These are phyloP conservation scores for Zoanthus gigantus DNA, from an alignment of 92 coral and sea anemone species.

Conservation along the genomic window DNA sequence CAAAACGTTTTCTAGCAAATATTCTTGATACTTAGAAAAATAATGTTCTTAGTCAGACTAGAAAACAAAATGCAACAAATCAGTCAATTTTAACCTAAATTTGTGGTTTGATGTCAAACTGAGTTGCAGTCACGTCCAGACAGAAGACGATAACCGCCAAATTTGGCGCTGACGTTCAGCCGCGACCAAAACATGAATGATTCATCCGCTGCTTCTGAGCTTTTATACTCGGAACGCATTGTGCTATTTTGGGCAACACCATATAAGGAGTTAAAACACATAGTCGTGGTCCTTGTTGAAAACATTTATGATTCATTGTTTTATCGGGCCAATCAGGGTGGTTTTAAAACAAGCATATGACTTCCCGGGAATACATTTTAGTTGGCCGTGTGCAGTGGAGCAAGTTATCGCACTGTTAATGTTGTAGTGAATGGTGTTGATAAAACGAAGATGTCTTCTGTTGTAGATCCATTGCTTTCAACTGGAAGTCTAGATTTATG, in stretches of 20 bases:
- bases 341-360: conserved; percentile 80
- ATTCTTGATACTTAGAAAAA: neutral
- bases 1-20: neutral
- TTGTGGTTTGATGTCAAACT: neutral
- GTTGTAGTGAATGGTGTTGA: conserved; percentile 15
- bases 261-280: conserved; percentile 90
- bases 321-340: conserved; percentile 78
- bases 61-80: neutral
- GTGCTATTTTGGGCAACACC: conserved; percentile 95
- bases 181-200: conserved; percentile 7
- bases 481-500: conserved; percentile 93
- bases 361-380: conserved; percentile 74
- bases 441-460: conserved; percentile 75
- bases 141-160: neutral
- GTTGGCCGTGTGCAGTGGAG: conserved; percentile 78
- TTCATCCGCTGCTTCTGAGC: conserved; percentile 33
- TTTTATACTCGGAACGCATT: conserved; percentile 73
- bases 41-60: no score
- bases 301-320: conserved; percentile 83
- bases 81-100: neutral
- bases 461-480: conserved; percentile 96
- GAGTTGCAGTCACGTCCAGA: conserved; percentile 29
- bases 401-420: conserved; percentile 62
- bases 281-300: conserved; percentile 72
- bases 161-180: conserved; percentile 27